Evolutionary conservation across 1,140 invertebrate genomes (phyloP), one percentile per base, ranked within the genome.

Genomic region (Brachionus angularis): DNA sequence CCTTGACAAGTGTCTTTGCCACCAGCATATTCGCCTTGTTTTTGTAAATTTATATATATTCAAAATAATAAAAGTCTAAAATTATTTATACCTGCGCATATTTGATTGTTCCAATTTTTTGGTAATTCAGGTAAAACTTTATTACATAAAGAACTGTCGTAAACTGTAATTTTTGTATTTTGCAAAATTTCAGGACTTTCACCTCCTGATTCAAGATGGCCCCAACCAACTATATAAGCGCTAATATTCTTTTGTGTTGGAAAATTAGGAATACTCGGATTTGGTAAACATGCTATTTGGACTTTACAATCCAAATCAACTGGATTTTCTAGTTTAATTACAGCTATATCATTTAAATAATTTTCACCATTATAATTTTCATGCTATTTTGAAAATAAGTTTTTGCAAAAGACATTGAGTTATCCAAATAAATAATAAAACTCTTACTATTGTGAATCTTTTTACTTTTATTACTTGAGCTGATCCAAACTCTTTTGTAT

Each of bases 31-130:
- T 58, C 39, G 39, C n/a, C n/a, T n/a, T n/a, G n/a, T n/a, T n/a
- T n/a, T n/a, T n/a, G n/a, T n/a, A n/a, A n/a, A n/a, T n/a, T n/a
- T n/a, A n/a, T n/a, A n/a, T n/a, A n/a, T n/a, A n/a, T n/a, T n/a
- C n/a, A n/a, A n/a, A n/a, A n/a, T n/a, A n/a, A n/a, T n/a, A n/a
- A n/a, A n/a, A n/a, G n/a, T n/a, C n/a, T n/a, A n/a, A n/a, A n/a
- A n/a, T n/a, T n/a, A n/a, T n/a, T n/a, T n/a, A n/a, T 34, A 1
- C 53, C 53, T 21, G 53, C 53, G n/a, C 53, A 58, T 34, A 58
- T 58, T 25, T 58, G 53, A 10, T 3, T 34, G 27, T 34, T 58
- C 53, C 53, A 58, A 12, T 34, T 10, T 42, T 58, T 58, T 3
- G 12, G 10, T 12, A 33, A 16, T 1, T 1, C 8, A 23, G 27